Percentiles rank a stretch among this genome's conserved stretches.
phyloP scores from a whole-genome alignment of 1,140 invertebrate species.

The Eupristina koningsbergeri region DNA sequence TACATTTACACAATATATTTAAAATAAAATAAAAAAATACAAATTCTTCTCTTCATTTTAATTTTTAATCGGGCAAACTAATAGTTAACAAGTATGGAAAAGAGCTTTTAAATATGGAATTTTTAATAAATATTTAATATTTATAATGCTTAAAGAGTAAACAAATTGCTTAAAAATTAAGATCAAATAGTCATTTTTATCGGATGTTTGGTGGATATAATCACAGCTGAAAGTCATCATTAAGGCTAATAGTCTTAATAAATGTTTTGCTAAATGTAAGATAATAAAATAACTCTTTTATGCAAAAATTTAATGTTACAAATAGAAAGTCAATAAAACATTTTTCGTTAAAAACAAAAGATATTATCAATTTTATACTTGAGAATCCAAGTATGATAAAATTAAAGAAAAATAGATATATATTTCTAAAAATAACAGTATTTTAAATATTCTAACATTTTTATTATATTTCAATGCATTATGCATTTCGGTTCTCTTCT shows the following conservation, averaged over 20 bases:
- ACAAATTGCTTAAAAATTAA: slow-evolving; percentile 38
- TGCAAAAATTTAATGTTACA: neutral
- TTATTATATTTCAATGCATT: slow-evolving; percentile 40
- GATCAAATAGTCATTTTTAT: slow-evolving; percentile 27
- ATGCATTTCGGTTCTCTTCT: slow-evolving; percentile 24
- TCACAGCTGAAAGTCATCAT: slow-evolving; percentile 46
- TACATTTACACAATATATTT: neutral
- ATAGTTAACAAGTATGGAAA: slow-evolving; percentile 42
- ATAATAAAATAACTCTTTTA: slow-evolving; percentile 9
- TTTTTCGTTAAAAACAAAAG: slow-evolving; percentile 20
- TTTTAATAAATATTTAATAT: slow-evolving; percentile 44
- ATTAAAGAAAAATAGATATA: slow-evolving; percentile 15
- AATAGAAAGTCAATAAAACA: slow-evolving; percentile 36
- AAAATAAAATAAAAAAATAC: neutral
- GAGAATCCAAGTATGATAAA: neutral
- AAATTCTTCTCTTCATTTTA: neutral
- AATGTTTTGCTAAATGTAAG: slow-evolving; percentile 34
- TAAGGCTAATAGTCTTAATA: slow-evolving; percentile 14
- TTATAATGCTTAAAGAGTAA: slow-evolving; percentile 44
- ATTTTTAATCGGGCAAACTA: slow-evolving; percentile 20
- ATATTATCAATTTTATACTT: slow-evolving; percentile 25
- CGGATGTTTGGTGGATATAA: slow-evolving; percentile 42
- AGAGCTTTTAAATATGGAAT: slow-evolving; percentile 45
- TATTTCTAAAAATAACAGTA: slow-evolving; percentile 36
- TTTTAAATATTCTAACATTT: slow-evolving; percentile 38